Conservation (phyloP, 2,113 vertebrate genomes). For the Cyphomyrus discorhynchus region DNA sequence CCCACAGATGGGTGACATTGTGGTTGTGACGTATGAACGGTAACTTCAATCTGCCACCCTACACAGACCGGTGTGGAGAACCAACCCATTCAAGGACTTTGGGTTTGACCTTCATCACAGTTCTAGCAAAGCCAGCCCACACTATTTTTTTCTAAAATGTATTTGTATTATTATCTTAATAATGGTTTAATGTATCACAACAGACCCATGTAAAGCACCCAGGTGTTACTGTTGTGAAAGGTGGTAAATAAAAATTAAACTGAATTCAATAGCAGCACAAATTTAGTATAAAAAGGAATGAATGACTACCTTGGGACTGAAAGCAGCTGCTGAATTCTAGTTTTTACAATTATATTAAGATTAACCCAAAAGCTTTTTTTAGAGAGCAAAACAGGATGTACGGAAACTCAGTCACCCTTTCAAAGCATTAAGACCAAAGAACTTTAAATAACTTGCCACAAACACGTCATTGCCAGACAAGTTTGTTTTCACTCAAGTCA, state of each 20-base stretch:
- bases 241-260: background rate
- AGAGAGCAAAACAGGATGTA: background rate
- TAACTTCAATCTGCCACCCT: too few relatives aligned
- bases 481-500: background rate
- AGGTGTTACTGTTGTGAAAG: background rate
- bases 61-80: too few relatives aligned
- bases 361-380: background rate
- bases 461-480: background rate
- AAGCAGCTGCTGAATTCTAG: background rate
- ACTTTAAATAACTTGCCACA: background rate
- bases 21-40: too few relatives aligned
- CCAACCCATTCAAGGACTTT: too few relatives aligned
- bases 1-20: too few relatives aligned
- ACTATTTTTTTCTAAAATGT: too few relatives aligned
- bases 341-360: background rate
- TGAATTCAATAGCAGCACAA: background rate
- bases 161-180: background rate
- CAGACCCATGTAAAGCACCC: too few relatives aligned
- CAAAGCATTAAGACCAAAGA: background rate
- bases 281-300: background rate
- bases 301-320: background rate
- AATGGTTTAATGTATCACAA: background rate
- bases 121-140: too few relatives aligned
- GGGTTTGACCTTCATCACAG: too few relatives aligned
- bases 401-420: background rate